Evolutionary conservation across 2,113 vertebrate species (phyloP).

Genomic region (Ariopsis seemanni): DNA sequence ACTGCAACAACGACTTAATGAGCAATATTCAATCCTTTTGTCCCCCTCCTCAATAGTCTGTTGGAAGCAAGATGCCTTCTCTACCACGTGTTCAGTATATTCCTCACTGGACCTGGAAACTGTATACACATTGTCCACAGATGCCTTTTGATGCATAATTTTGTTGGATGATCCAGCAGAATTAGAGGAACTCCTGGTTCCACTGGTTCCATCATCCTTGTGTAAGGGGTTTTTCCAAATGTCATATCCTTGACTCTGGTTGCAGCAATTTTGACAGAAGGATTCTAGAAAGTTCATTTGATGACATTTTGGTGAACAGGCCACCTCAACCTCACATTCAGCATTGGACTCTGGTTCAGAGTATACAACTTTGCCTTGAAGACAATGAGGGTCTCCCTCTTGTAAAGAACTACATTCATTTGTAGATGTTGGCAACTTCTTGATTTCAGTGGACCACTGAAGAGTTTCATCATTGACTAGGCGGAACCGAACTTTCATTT

Average conservation of each 20-base stretch:
- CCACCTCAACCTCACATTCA: constrained; percentile 71
- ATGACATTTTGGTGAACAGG: constrained; percentile 65
- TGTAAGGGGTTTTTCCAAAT: constrained; percentile 84
- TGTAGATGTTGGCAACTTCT: constrained; percentile 64
- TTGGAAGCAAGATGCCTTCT: constrained; percentile 70
- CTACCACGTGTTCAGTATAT: constrained; percentile 68
- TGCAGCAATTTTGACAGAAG: constrained; percentile 69
- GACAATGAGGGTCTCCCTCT: constrained; percentile 48
- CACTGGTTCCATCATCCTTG: constrained; percentile 54
- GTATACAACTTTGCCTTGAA: constrained; percentile 62
- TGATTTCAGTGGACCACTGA: constrained; percentile 84
- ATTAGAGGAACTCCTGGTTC: constrained; percentile 63
- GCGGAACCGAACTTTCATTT: constrained; percentile 93
- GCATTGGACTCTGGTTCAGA: constrained; percentile 74
- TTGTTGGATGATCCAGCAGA: constrained; percentile 75
- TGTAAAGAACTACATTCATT: constrained; percentile 59
- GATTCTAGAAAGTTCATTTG: constrained; percentile 65
- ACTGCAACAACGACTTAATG: constrained; percentile 58
- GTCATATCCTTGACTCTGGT: constrained; percentile 73
- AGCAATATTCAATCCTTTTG: constrained; percentile 54
- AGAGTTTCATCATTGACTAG: constrained; percentile 81
- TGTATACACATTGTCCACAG: constrained; percentile 68
- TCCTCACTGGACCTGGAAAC: constrained; percentile 74
- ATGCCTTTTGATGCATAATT: constrained; percentile 66
- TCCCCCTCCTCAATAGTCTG: constrained; percentile 68